Percentiles rank a stretch among this genome's conserved stretches.
Evolutionary conservation across 2,888 invertebrate species (phyloP).

Genomic region (Eudasyphora cyanicolor): DNA sequence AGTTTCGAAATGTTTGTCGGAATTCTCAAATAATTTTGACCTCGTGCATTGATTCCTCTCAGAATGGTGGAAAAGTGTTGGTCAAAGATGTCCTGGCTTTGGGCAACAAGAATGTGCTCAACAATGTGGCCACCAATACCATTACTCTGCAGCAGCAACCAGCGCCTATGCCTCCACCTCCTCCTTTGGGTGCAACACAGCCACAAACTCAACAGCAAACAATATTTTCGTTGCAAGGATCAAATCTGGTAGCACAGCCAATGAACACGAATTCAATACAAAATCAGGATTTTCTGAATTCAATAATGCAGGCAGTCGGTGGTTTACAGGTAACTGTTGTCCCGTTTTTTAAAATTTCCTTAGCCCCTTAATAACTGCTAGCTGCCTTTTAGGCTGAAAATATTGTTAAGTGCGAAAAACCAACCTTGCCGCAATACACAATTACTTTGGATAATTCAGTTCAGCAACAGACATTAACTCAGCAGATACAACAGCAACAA

Average conservation of each 20-base stretch:
- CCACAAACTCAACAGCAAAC: conserved; percentile 43
- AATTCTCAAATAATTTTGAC: conserved; percentile 85
- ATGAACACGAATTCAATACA: conserved; percentile 50
- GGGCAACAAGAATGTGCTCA: conserved; percentile 72
- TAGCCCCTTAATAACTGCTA: no score
- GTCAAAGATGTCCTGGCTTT: conserved; percentile 81
- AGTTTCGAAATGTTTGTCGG: conserved; percentile 84
- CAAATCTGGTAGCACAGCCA: conserved; percentile 51
- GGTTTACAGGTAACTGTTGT: conserved; percentile 75
- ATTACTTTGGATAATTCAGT: conserved; percentile 78
- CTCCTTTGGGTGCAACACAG: conserved; percentile 9
- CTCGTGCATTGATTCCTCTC: conserved; percentile 84
- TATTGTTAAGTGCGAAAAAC: conserved; percentile 62
- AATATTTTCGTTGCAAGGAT: conserved; percentile 54
- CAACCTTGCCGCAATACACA: conserved; percentile 78
- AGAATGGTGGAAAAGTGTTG: conserved; percentile 84
- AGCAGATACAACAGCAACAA: conserved; percentile 50
- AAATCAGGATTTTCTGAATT: conserved; percentile 76
- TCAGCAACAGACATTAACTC: conserved; percentile 70
- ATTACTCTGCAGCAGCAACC: neutral
- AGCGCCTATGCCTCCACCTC: conserved; percentile 6
- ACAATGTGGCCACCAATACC: conserved; percentile 46
- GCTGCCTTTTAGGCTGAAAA: conserved; percentile 46
- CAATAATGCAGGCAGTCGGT: conserved; percentile 79
- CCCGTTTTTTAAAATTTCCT: neutral